These are phyloP conservation scores for Camponotus pennsylvanicus DNA, from an alignment of 1,140 invertebrate genomes.

Conservation along the genomic window DNA sequence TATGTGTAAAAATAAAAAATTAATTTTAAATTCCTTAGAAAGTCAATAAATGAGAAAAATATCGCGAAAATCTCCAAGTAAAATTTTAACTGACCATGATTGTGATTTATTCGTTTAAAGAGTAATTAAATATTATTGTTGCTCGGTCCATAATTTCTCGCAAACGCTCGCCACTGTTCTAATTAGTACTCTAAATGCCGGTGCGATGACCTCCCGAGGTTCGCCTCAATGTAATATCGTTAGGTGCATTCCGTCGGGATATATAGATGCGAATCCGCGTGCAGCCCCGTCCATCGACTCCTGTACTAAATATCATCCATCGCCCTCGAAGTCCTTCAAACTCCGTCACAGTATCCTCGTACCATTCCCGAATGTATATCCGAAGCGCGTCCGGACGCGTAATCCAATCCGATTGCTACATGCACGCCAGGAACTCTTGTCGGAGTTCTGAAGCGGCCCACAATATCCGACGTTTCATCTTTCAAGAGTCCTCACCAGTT, in stretches of 20 bases:
- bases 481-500: slow-evolving; percentile 62
- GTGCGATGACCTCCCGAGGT: slow-evolving; percentile 37
- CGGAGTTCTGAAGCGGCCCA: slow-evolving; percentile 71
- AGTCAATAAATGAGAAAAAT: neutral
- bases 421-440: slow-evolving; percentile 70
- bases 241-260: slow-evolving; percentile 38
- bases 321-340: slow-evolving; percentile 69
- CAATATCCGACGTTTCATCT: slow-evolving; percentile 70
- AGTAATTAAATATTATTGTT: slow-evolving; percentile 25
- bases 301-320: slow-evolving; percentile 65
- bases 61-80: neutral
- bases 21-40: too few species aligned
- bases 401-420: slow-evolving; percentile 75
- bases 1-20: too few species aligned
- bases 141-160: neutral
- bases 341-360: slow-evolving; percentile 72
- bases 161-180: slow-evolving; percentile 29
- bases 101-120: neutral
- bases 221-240: slow-evolving; percentile 42
- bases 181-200: slow-evolving; percentile 53
- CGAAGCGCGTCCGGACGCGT: slow-evolving; percentile 64
- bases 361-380: slow-evolving; percentile 62
- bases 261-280: slow-evolving; percentile 18
- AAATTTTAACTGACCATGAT: neutral
- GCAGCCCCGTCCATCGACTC: slow-evolving; percentile 12